Evolutionary conservation across 2,888 invertebrate species (phyloP).

Genomic region (Andrena flavipes): DNA sequence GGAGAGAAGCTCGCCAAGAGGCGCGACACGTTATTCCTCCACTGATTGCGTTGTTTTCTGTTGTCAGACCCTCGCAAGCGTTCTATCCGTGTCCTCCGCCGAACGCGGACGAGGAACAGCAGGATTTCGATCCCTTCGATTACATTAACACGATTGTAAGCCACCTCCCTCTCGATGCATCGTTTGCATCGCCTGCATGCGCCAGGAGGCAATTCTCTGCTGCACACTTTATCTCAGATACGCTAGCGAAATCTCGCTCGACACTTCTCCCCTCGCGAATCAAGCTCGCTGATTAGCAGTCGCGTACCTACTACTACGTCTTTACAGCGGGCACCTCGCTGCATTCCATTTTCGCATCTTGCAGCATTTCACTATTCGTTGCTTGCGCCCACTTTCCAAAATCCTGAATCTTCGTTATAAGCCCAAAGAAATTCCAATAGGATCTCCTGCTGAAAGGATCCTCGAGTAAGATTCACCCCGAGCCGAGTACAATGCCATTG

Average conservation of each 20-base stretch:
- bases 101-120: slow-evolving; percentile 85
- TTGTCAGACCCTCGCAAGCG: slow-evolving; percentile 83
- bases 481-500: slow-evolving; percentile 67
- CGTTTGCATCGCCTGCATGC: slow-evolving; percentile 6
- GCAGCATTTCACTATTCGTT: too few relatives aligned
- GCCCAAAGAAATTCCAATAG: slow-evolving; percentile 2
- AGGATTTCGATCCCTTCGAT: slow-evolving; percentile 84
- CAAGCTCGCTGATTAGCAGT: neutral
- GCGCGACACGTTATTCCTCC: too few relatives aligned
- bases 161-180: slow-evolving; percentile 3
- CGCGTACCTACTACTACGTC: neutral
- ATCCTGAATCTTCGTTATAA: too few relatives aligned
- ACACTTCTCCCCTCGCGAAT: neutral
- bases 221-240: neutral
- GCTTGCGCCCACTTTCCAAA: too few relatives aligned
- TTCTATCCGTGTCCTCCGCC: slow-evolving; percentile 87
- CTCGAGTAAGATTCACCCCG: neutral
- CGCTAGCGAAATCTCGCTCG: too few relatives aligned
- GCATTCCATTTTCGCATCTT: neutral
- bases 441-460: neutral
- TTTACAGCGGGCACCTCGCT: neutral
- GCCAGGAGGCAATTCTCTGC: neutral
- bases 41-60: slow-evolving; percentile 26
- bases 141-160: slow-evolving; percentile 85
- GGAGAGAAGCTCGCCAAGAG: neutral